Base-by-base conservation (phyloP, 2,888 invertebrate genomes). In the Protula sp. region DNA sequence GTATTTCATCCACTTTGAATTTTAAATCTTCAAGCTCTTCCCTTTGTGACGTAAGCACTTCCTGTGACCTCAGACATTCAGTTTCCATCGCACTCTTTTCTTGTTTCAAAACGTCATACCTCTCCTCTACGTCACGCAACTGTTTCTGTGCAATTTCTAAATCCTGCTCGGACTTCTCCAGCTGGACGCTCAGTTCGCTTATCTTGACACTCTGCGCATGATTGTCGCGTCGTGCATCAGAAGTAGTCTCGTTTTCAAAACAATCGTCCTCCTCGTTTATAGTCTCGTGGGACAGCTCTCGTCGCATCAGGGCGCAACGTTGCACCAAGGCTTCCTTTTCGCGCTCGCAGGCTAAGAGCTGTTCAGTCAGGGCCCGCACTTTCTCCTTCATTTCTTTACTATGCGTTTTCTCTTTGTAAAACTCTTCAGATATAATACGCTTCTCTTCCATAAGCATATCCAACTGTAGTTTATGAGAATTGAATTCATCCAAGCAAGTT, bases 401-500 rank as follows among this genome's bases (percentile, higher is more conserved):
- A 5, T 28, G 28, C 29, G 9, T 53, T 3, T 5, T 28, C 19
- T 28, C 14, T 30, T 30, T 57, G 30, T 30, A 24, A 30, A 28
- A 3, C n/a, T 38, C 50, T 24, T 45, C 53, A 30, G 58, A 55
- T 1, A 62, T 24, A 22, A 56, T 59, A 22, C 47, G 55, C 53
- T 59, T 59, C 38, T 62, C 62, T 29, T 24, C 31, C 51, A 55
- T 53, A 14, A 53, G 22, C 4, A 53, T 4, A 26, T 53, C 29
- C 3, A 3, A 9, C 29, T 53, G 53, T 28, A 53, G 9, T 9
- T 4, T 24, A 28, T 53, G 9, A 9, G 3, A 9, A 28, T 28
- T 29, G 24, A 26, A 3, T 27, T 55, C 19, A 5, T 55, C 26
- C 26, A 55, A 3, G 5, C 5, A 9, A n/a, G n/a, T n/a, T n/a